Percentiles rank a stretch among this genome's conserved stretches.
These are phyloP conservation scores for Pocota personata DNA, from an alignment of 2,888 invertebrate genomes.

Conservation along the genomic window DNA sequence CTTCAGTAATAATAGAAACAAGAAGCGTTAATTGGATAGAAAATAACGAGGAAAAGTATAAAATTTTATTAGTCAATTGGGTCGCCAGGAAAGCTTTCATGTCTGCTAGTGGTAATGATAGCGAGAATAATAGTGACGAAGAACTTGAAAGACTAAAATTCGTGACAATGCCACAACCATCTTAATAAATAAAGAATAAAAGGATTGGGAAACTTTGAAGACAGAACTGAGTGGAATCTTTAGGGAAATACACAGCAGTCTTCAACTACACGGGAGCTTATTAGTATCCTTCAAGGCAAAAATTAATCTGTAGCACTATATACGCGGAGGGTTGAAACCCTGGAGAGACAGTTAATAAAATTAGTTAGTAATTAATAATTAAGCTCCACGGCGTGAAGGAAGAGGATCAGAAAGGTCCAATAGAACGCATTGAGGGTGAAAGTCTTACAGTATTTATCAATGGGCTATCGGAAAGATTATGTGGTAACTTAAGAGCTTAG, in stretches of 20 bases:
- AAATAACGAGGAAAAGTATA: too few species aligned
- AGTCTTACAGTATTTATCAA: too few species aligned
- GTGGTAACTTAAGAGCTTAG: not conserved
- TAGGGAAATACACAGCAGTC: not conserved
- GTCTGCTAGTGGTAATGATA: constrained; percentile 1
- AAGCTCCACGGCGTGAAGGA: not conserved
- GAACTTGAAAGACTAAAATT: not conserved
- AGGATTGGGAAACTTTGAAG: constrained; percentile 1
- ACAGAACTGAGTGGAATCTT: not conserved
- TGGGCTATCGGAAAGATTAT: not conserved
- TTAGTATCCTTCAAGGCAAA: too few species aligned
- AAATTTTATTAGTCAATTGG: not conserved
- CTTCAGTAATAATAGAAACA: not conserved
- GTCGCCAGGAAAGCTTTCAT: constrained; percentile 5
- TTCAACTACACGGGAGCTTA: not conserved
- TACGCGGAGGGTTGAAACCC: not conserved
- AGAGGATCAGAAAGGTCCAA: too few species aligned
- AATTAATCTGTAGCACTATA: not conserved
- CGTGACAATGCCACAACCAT: constrained; percentile 2
- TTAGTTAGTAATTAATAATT: not conserved
- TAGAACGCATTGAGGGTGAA: too few species aligned
- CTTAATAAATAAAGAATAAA: constrained; percentile 4
- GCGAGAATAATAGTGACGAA: not conserved
- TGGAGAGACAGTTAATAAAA: too few species aligned
- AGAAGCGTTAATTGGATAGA: too few species aligned